These are phyloP conservation scores for Cottus gobio DNA, from an alignment of 2,113 vertebrate species.

Conservation along the genomic window DNA sequence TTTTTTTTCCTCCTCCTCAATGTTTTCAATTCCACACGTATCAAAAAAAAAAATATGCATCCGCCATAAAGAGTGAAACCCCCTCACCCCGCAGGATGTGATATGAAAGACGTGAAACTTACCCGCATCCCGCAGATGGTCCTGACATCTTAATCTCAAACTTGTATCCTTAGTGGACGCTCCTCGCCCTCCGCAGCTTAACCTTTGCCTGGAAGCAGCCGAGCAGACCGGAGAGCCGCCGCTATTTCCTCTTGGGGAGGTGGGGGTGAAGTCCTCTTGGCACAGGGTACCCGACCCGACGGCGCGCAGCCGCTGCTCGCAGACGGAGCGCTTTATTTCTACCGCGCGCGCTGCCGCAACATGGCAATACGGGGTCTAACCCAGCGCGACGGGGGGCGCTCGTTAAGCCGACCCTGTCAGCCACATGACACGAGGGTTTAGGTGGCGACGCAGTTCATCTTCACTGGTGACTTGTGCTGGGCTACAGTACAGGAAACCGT, in stretches of 20 bases:
- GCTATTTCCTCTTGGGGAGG: constrained; percentile 34
- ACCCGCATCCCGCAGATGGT: constrained; percentile 59
- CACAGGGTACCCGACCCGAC: constrained; percentile 53
- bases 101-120: too few species aligned
- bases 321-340: constrained; percentile 36
- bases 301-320: constrained; percentile 50
- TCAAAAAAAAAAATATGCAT: background rate
- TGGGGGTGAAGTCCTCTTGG: constrained; percentile 63
- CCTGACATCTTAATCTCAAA: constrained; percentile 38
- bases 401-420: constrained; percentile 56
- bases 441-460: constrained; percentile 40
- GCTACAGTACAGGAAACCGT: background rate
- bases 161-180: constrained; percentile 33
- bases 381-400: constrained; percentile 46
- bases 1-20: background rate
- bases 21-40: background rate
- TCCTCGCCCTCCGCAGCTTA: constrained; percentile 15
- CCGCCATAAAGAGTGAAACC: too few species aligned
- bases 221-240: constrained; percentile 10
- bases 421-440: constrained; percentile 62
- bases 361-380: constrained; percentile 51
- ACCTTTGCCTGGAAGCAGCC: constrained; percentile 24
- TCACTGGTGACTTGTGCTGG: background rate
- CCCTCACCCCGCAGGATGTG: background rate
- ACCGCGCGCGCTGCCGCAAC: constrained; percentile 40